Conservation (phyloP, 2,113 vertebrate genomes). For the Labeo rohita region DNA sequence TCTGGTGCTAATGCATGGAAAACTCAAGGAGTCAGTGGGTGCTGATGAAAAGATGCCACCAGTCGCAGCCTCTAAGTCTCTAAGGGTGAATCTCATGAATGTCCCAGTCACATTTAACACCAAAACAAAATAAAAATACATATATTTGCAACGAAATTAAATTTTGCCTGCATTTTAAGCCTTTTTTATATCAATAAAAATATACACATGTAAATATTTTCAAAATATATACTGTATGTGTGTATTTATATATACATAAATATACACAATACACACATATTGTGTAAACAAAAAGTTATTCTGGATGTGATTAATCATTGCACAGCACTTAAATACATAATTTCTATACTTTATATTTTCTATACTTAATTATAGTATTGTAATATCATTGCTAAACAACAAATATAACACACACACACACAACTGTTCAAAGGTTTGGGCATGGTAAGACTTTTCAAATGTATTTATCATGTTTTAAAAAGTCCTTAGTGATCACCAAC, state of each 20-base stretch:
- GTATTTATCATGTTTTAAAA: neutral
- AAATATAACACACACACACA: neutral
- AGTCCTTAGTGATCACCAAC: neutral
- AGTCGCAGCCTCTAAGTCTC: neutral
- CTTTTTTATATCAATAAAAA: neutral
- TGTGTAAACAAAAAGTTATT: no score
- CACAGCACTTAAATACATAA: no score
- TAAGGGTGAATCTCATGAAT: neutral
- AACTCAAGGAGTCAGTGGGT: neutral
- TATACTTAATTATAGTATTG: neutral
- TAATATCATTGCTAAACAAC: neutral
- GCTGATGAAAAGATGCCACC: neutral
- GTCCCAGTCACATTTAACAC: neutral
- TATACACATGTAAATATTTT: no score
- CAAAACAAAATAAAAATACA: neutral
- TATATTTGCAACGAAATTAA: no score
- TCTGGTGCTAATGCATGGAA: constrained; percentile 15
- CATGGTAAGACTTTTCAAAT: neutral
- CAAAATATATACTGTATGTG: no score
- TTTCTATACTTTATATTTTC: neutral
- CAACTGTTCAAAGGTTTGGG: neutral
- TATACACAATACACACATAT: no score
- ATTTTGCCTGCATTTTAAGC: neutral
- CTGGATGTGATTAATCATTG: no score
- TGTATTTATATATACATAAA: no score